Conservation (phyloP, 2,888 invertebrate species). For the Pseudococcus jackbeardsleyi region DNA sequence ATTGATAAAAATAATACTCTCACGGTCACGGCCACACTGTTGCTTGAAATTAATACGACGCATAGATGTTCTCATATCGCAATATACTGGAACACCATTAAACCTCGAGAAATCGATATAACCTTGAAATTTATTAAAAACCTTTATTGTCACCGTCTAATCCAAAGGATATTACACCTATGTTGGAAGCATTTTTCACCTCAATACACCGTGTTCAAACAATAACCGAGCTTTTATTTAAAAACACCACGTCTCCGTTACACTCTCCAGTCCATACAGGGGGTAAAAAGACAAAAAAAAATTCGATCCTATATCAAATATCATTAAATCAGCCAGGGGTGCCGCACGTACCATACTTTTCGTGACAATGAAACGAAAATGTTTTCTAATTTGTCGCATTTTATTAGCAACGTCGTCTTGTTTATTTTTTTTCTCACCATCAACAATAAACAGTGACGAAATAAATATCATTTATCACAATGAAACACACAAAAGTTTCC, state of each 20-base stretch:
- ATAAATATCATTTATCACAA: not conserved
- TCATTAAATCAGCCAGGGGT: conserved; percentile 15
- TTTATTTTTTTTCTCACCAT: not conserved
- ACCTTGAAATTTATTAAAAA: conserved; percentile 21
- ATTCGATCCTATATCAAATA: conserved; percentile 1
- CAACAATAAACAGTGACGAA: not conserved
- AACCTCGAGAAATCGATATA: not conserved
- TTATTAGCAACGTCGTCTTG: not conserved
- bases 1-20: too few relatives aligned
- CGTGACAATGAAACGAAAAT: not conserved
- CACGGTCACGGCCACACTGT: too few relatives aligned
- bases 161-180: not conserved
- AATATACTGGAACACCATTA: not conserved
- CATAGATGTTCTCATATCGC: not conserved
- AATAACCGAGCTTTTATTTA: conserved; percentile 7
- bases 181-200: not conserved
- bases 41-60: too few relatives aligned
- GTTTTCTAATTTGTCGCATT: conserved; percentile 13
- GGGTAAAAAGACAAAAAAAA: not conserved
- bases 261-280: not conserved
- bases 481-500: conserved; percentile 23
- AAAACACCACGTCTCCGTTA: conserved; percentile 10
- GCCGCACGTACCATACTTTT: not conserved
- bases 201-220: not conserved
- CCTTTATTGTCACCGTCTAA: not conserved